phyloP scores from a whole-genome alignment of 2,888 invertebrate genomes.

The Piscicola geometra region DNA sequence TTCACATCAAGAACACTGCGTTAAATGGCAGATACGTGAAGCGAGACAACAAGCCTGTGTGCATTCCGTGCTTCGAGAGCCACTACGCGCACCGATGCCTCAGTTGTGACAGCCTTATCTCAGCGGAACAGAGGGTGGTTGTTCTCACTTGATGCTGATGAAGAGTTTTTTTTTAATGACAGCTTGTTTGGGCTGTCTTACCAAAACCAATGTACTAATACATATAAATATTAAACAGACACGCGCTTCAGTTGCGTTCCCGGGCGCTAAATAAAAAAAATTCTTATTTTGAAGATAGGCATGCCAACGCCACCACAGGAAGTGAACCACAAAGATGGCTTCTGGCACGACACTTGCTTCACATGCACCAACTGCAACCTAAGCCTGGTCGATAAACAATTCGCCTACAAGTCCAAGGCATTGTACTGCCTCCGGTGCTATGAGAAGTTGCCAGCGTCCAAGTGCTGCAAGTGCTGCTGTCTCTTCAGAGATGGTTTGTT shows the following conservation, averaged over 20 bases:
- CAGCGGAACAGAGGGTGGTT: conserved; percentile 29
- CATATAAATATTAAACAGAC: too few relatives aligned
- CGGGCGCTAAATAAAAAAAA: not conserved
- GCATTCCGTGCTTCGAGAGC: conserved; percentile 30
- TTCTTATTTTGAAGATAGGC: too few relatives aligned
- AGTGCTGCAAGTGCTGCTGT: conserved; percentile 17
- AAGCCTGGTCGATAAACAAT: conserved; percentile 26
- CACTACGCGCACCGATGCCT: conserved; percentile 16
- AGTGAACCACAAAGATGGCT: conserved; percentile 28
- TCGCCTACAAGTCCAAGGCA: conserved; percentile 28
- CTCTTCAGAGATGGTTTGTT: conserved; percentile 20
- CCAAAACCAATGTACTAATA: too few relatives aligned
- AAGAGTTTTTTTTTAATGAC: too few relatives aligned
- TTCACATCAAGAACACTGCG: too few relatives aligned
- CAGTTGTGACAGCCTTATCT: conserved; percentile 17
- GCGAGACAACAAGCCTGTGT: conserved; percentile 17
- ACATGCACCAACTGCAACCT: conserved; percentile 25
- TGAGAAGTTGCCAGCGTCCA: conserved; percentile 26
- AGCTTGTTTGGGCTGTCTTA: too few relatives aligned
- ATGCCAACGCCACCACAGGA: too few relatives aligned
- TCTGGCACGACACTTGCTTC: conserved; percentile 34
- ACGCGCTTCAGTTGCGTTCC: not conserved
- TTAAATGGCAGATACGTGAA: conserved; percentile 25
- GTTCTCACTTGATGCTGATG: too few relatives aligned
- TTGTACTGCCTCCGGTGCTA: conserved; percentile 34